Percentiles rank a stretch among this genome's conserved stretches.
phyloP scores from a whole-genome alignment of 2,888 invertebrate species.

The Cactoblastis cactorum region DNA sequence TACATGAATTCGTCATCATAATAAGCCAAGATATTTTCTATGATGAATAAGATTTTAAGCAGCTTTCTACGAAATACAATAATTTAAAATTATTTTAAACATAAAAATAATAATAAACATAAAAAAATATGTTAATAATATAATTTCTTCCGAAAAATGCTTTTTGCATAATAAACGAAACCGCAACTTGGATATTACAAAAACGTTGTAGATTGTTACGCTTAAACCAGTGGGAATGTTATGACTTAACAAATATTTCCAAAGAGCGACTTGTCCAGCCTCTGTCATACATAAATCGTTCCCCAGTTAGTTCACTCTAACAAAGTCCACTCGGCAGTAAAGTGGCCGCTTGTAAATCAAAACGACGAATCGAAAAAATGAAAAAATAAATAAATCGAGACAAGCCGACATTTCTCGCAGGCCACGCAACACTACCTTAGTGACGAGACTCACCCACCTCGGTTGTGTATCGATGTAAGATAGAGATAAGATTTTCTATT shows the following conservation, averaged over 20 bases:
- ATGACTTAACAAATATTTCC: constrained; percentile 69
- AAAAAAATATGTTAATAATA: too few relatives aligned
- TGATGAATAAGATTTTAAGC: too few relatives aligned
- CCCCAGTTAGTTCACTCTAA: constrained; percentile 66
- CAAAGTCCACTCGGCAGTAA: constrained; percentile 73
- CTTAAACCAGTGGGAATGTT: constrained; percentile 30
- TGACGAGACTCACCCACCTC: constrained; percentile 31
- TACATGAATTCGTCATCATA: too few relatives aligned
- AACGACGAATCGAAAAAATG: constrained; percentile 67
- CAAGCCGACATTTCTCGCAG: constrained; percentile 54
- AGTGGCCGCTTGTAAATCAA: constrained; percentile 74
- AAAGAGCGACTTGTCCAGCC: constrained; percentile 57
- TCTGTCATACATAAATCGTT: constrained; percentile 65
- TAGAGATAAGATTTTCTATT: not conserved
- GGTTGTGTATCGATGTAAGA: constrained; percentile 32
- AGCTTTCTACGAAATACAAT: too few relatives aligned
- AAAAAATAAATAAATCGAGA: constrained; percentile 57
- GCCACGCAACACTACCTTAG: constrained; percentile 43
- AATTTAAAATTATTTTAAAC: too few relatives aligned
- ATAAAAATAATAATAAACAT: not conserved
- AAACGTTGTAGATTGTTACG: constrained; percentile 38
- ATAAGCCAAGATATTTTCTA: too few relatives aligned
- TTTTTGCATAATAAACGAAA: not conserved
- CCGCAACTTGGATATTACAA: constrained; percentile 36
- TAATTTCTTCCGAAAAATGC: not conserved